Evolutionary conservation across 2,888 invertebrate genomes (phyloP), one percentile per base, ranked within the genome.

Genomic region (Cataglyphis rosenhaueri): DNA sequence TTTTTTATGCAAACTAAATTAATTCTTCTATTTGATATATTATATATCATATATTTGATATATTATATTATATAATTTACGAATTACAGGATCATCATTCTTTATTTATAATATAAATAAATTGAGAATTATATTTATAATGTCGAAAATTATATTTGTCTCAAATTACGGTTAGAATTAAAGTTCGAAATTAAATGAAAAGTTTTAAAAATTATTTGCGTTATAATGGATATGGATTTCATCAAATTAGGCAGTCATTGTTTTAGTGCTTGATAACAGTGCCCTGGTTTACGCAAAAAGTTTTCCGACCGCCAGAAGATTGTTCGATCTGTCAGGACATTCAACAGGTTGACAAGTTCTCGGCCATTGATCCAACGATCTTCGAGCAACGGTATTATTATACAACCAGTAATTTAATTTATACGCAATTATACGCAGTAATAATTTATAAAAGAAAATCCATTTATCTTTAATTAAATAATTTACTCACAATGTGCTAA

Each of bases 241-340:
- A 25, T n/a, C 18, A 29, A 2, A n/a, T 32, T 9, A 10, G 25
- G 25, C 8, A 66, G 29, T 70, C 73, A n/a, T 71, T 82, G 44
- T 84, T 87, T 21, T 86, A 94, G 94, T 94, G 94, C 78, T 85
- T 94, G 71, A 61, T 93, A 55, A 92, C 92, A 38, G 71, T 91
- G 21, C 92, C 93, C 0, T 65, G 88, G 15, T 78, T 92, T 61
- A 89, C 91, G 73, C 93, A 92, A 83, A 93, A 92, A 82, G 83
- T 93, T 64, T 97, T 98, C 93, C 96, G 98, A 1, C 97, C 98
- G 0, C 97, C 98, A 0, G 97, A 97, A 92, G 96, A 96, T 91
- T 99, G 99, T 93, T 95, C 96, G 32, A 97, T 98, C 94, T 99
- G 99, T 93, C 92, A 93, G 6, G 96, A 95, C 78, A 95, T 98